Base-by-base conservation (phyloP, 2,113 vertebrate genomes). In the Catagonus wagneri region DNA sequence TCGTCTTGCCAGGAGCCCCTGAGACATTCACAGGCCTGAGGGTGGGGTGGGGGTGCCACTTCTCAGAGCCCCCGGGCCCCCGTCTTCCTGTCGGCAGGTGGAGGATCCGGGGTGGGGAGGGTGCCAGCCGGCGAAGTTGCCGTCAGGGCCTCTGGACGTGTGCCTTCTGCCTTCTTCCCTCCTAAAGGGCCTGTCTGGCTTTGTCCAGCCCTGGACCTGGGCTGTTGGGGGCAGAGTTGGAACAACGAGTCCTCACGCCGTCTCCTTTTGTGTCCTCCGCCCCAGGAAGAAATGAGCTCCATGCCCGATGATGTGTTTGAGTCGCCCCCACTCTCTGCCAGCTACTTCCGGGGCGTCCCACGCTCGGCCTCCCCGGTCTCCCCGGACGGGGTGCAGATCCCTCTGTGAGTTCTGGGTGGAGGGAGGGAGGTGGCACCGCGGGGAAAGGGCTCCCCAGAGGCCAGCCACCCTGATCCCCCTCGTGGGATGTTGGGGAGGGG, bases 291-390 rank as follows among this genome's bases (percentile, higher is more conserved):
- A 97, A 98, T 98, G 0, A 99, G 98, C 97, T 99, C 99, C 56
- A 99, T 99, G 99, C 98, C 99, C 0, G 99, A 99, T 1, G 99
- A 99, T 0, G 99, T 99, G 56, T 99, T 99, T 20, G 99, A 99
- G 98, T 99, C 99, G 0, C 99, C 99, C 0, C 99, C 99, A 1
- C 97, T 99, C 0, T 99, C 99, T 0, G 99, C 99, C 61, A 96
- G 97, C 0, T 98, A 98, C 86, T 95, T 98, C 17, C 98, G 97
- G 60, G 98, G 96, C 34, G 66, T 98, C 50, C 97, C 97, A 0
- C 95, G 60, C 34, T 94, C 95, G 0, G 99, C 99, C 8, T 98
- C 98, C 0, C 92, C 97, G 0, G 94, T 95, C 13, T 98, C 98
- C 50, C 98, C 98, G 0, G 98, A 98, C 0, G 97, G 96, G 15